A percentile compares a stretch with the other conserved stretches of the same genome.
Evolutionary conservation across 1,140 invertebrate species (phyloP).

Genomic region (Nasonia longicornis): DNA sequence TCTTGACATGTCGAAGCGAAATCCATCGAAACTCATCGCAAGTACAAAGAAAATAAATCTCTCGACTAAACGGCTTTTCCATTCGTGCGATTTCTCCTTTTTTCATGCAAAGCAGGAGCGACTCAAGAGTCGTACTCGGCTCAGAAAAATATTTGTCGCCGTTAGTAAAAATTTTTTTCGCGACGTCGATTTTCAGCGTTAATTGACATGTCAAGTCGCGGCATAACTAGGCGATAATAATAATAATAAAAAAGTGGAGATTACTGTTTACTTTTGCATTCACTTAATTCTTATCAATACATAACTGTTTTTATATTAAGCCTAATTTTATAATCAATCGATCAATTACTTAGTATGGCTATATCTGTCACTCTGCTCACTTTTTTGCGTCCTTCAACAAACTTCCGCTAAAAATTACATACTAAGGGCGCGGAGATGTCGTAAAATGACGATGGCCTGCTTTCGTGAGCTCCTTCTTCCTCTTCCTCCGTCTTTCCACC

Average conservation of each 20-base stretch:
- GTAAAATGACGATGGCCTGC: constrained; percentile 36
- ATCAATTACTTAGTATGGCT: constrained; percentile 31
- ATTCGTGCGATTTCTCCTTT: constrained; percentile 2
- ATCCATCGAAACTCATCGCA: constrained; percentile 15
- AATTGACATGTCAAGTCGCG: constrained; percentile 44
- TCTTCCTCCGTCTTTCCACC: neutral
- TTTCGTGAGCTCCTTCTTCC: constrained; percentile 15
- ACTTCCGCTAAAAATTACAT: constrained; percentile 35
- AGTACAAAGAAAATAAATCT: constrained; percentile 19
- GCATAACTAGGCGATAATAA: constrained; percentile 11
- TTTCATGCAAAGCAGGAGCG: constrained; percentile 3
- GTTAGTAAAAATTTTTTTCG: constrained; percentile 3
- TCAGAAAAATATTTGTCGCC: constrained; percentile 26
- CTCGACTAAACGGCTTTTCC: neutral
- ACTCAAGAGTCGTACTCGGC: constrained; percentile 15
- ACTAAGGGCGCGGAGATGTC: constrained; percentile 34
- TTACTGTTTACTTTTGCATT: constrained; percentile 39
- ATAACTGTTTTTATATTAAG: constrained; percentile 37
- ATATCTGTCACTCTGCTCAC: neutral
- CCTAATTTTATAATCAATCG: constrained; percentile 39
- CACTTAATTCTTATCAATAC: constrained; percentile 42
- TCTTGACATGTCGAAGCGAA: constrained; percentile 33
- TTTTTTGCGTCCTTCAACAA: constrained; percentile 18
- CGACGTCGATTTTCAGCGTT: constrained; percentile 40
- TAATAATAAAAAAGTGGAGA: constrained; percentile 45